These are phyloP conservation scores for Sepiola atlantica DNA, from an alignment of 2,888 invertebrate species.

Conservation along the genomic window DNA sequence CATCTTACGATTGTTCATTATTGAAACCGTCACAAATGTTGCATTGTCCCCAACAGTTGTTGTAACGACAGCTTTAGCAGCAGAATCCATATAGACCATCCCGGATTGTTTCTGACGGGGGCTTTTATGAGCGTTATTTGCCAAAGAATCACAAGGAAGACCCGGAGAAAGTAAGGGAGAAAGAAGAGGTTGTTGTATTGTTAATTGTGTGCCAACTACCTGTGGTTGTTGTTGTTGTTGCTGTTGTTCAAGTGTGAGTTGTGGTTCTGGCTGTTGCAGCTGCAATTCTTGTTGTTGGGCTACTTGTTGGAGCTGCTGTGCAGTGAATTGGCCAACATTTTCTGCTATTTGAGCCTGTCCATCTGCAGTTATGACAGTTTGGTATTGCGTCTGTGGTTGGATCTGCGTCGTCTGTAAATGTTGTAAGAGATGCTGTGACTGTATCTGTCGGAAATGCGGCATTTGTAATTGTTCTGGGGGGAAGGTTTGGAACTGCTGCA, in stretches of 20 bases:
- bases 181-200: slow-evolving; percentile 34
- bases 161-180: background rate
- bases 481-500: slow-evolving; percentile 22
- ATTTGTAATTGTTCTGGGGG: background rate
- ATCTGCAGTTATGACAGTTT: background rate
- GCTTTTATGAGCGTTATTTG: slow-evolving; percentile 33
- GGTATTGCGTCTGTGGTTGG: background rate
- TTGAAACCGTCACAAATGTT: slow-evolving; percentile 64
- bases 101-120: slow-evolving; percentile 39
- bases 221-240: slow-evolving; percentile 36
- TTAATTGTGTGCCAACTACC: slow-evolving; percentile 8
- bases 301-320: background rate
- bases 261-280: slow-evolving; percentile 33
- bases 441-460: slow-evolving; percentile 36
- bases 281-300: background rate
- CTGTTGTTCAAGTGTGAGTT: background rate
- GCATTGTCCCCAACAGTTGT: slow-evolving; percentile 62
- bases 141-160: background rate
- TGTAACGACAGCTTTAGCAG: slow-evolving; percentile 65
- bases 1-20: slow-evolving; percentile 58
- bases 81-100: slow-evolving; percentile 59
- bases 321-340: background rate
- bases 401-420: slow-evolving; percentile 15
- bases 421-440: slow-evolving; percentile 40
- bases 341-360: slow-evolving; percentile 32